Percentiles rank a stretch among this genome's conserved stretches.
Conservation (phyloP, 92 coral and sea anemone species). For the Zoanthus sansibaricus region DNA sequence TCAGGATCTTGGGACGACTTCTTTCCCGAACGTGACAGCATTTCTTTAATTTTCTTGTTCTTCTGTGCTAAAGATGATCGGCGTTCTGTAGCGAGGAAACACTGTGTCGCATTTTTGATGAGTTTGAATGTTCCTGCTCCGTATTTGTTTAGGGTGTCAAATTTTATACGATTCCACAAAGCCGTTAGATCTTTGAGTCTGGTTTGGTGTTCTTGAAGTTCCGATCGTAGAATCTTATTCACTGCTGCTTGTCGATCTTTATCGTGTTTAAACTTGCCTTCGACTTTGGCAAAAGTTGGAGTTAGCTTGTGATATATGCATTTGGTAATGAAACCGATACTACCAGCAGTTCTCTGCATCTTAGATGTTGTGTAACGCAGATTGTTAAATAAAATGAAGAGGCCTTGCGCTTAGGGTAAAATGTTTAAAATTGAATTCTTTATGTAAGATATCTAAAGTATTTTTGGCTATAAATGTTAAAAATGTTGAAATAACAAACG, state of each 20-base stretch:
- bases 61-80: neutral
- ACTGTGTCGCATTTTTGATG: neutral
- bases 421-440: no score
- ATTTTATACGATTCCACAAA: neutral
- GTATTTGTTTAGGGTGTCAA: neutral
- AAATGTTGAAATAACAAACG: no score
- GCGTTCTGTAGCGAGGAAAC: neutral
- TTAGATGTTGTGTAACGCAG: neutral
- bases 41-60: no score
- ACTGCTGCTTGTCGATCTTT: slow-evolving; percentile 27
- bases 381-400: neutral
- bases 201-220: slow-evolving; percentile 27
- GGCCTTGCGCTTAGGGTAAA: no score
- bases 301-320: neutral
- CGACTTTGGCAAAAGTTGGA: slow-evolving; percentile 2
- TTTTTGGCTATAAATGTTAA: no score
- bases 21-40: no score
- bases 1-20: no score
- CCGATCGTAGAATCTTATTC: slow-evolving; percentile 25
- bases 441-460: no score
- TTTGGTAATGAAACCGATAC: neutral
- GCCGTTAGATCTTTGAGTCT: neutral
- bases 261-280: slow-evolving; percentile 20
- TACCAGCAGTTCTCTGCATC: neutral
- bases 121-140: slow-evolving; percentile 31